phyloP scores from a whole-genome alignment of 2,113 vertebrate genomes.

The Menura novaehollandiae region DNA sequence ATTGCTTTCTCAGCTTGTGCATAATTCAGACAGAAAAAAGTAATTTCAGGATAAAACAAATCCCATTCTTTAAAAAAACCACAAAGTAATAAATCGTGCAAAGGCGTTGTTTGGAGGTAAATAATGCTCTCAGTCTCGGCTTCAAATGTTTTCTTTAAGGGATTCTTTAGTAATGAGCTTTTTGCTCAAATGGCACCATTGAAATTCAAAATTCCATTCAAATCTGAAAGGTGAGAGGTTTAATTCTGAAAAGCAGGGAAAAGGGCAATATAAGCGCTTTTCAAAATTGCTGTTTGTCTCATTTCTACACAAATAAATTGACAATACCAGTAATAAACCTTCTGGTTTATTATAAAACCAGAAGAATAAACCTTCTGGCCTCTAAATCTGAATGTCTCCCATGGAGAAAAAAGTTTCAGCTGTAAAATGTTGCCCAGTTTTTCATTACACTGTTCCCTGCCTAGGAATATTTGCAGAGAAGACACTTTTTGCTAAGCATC shows the following conservation, averaged over 20 bases:
- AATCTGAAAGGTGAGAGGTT: background rate
- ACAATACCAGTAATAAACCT: background rate
- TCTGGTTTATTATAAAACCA: background rate
- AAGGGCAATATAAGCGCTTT: background rate
- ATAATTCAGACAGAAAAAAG: background rate
- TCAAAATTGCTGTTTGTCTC: background rate
- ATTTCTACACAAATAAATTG: background rate
- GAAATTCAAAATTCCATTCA: background rate
- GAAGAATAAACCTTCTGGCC: background rate
- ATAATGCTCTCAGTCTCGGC: background rate
- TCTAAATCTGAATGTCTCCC: background rate
- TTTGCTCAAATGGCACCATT: background rate
- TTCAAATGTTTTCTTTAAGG: background rate
- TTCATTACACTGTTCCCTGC: background rate
- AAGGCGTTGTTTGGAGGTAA: background rate
- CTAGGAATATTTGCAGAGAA: background rate
- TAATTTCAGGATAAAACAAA: background rate
- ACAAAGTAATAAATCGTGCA: background rate
- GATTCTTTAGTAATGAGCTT: background rate
- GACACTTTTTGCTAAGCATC: background rate
- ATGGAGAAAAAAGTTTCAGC: background rate
- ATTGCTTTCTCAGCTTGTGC: background rate
- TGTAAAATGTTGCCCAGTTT: background rate
- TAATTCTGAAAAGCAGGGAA: background rate
- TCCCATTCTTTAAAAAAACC: rapidly evolving